phyloP scores from a whole-genome alignment of 2,888 invertebrate species.

The Drosophila acutilabella region DNA sequence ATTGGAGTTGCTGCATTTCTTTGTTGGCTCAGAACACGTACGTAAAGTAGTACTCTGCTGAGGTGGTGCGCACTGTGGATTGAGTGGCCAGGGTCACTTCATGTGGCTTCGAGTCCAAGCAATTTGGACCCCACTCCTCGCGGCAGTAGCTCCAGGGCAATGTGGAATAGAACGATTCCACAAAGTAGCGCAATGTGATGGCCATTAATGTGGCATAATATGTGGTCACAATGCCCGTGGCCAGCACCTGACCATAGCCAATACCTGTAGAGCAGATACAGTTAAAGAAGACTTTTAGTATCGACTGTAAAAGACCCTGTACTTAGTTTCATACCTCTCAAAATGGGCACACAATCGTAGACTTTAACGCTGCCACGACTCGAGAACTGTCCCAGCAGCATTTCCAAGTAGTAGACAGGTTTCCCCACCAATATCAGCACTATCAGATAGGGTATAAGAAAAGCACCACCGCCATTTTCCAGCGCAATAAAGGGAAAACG shows the following conservation, averaged over 20 bases:
- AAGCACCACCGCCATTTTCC: conserved; percentile 89
- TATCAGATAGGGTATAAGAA: conserved; percentile 88
- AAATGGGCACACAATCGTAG: conserved; percentile 88
- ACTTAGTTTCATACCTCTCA: conserved; percentile 87
- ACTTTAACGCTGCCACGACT: conserved; percentile 89
- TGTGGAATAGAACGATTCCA: conserved; percentile 87
- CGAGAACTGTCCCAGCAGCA: conserved; percentile 90
- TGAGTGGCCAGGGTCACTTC: conserved; percentile 13
- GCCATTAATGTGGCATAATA: conserved; percentile 90
- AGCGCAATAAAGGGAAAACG: conserved; percentile 88
- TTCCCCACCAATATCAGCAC: conserved; percentile 88
- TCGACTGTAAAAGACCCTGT: neutral
- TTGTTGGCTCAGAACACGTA: conserved; percentile 64
- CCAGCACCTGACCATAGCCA: conserved; percentile 87
- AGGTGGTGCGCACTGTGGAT: conserved; percentile 72
- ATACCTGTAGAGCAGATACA: conserved; percentile 84
- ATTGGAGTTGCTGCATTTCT: neutral
- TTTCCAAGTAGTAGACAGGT: conserved; percentile 90
- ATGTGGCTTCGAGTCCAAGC: conserved; percentile 78
- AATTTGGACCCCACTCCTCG: conserved; percentile 86
- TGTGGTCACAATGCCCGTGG: conserved; percentile 87
- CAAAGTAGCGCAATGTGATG: conserved; percentile 88
- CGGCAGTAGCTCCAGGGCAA: conserved; percentile 89
- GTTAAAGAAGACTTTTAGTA: no score
- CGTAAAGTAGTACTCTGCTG: conserved; percentile 85